Evolutionary conservation across 2,888 invertebrate genomes (phyloP), one percentile per base, ranked within the genome.

Genomic region (Apotomis turbidana): DNA sequence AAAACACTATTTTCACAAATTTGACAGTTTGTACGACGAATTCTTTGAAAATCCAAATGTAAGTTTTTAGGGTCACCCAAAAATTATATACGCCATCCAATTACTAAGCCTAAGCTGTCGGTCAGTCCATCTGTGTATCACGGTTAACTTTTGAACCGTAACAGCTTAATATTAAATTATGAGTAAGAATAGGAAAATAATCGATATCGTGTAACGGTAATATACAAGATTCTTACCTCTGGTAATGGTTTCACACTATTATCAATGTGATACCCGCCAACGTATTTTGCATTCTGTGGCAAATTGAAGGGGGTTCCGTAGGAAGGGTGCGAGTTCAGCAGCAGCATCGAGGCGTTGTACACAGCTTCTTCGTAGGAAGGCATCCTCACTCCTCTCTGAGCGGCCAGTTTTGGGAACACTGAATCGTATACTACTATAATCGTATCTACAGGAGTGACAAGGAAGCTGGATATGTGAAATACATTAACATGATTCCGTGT

Each of bases 251-350:
- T 68, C 1, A 72, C 44, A 10, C 74, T 73, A 27, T 13, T 9
- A 46, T 70, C 62, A 38, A 73, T 73, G 63, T 79, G 78, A 66
- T 78, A 78, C 41, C 73, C 71, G 9, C 79, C 66, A 36, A 49
- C 1, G 73, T 73, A 77, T 67, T 74, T 74, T 12, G 67, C 62
- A 3, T 41, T 63, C 58, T 84, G 87, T 0, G 89, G 87, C 1
- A 89, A 68, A 13, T 78, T 81, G 13, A 76, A 79, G 0, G 88
- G 75, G 3, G 78, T 78, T 2, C 89, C 87, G 3, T 85, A 68
- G 0, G 88, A 84, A 0, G 85, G 85, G 67, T 90, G 87, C 0
- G 88, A 85, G 68, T 87, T 89, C 0, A 84, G 54, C 0, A 89
- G 77, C 74, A 87, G 75, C 5, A 87, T 55, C 0, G 86, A 87